These are phyloP conservation scores for Cygnus atratus DNA, from an alignment of 2,113 vertebrate genomes.

Conservation along the genomic window DNA sequence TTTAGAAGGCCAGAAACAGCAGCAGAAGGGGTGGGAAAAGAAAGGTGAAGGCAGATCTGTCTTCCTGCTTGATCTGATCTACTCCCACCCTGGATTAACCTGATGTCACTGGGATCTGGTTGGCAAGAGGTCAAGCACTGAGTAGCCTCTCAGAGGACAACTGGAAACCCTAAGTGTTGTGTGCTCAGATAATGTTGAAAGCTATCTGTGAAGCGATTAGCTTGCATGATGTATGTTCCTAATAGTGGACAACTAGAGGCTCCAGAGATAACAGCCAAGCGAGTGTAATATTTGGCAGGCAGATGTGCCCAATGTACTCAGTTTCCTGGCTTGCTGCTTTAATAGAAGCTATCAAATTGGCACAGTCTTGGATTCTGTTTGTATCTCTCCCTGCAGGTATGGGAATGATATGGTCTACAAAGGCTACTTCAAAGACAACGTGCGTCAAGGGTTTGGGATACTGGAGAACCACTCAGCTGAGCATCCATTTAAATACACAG, in stretches of 20 bases:
- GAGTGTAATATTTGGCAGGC: background rate
- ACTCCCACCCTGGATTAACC: background rate
- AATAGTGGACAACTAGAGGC: accelerated
- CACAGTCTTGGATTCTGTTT: background rate
- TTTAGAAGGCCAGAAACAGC: background rate
- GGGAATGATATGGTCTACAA: constrained; percentile 73
- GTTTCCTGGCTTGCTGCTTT: background rate
- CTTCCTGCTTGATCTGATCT: background rate
- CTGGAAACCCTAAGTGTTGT: background rate
- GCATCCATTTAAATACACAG: constrained; percentile 70
- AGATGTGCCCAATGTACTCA: background rate
- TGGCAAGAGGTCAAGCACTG: background rate
- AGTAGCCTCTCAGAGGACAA: background rate
- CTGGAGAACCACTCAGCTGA: constrained; percentile 40
- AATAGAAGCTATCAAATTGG: accelerated
- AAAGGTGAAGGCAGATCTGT: background rate
- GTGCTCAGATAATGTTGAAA: background rate
- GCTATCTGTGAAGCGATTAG: background rate
- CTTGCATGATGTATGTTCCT: background rate
- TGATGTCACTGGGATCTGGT: too few species aligned
- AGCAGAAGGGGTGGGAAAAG: accelerated
- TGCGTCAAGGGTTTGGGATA: constrained; percentile 78
- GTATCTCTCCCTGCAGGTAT: constrained; percentile 58
- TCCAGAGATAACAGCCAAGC: background rate
- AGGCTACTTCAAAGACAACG: constrained; percentile 73